These are phyloP conservation scores for Trichogramma evanescens DNA, from an alignment of 2,888 invertebrate genomes.

Conservation along the genomic window DNA sequence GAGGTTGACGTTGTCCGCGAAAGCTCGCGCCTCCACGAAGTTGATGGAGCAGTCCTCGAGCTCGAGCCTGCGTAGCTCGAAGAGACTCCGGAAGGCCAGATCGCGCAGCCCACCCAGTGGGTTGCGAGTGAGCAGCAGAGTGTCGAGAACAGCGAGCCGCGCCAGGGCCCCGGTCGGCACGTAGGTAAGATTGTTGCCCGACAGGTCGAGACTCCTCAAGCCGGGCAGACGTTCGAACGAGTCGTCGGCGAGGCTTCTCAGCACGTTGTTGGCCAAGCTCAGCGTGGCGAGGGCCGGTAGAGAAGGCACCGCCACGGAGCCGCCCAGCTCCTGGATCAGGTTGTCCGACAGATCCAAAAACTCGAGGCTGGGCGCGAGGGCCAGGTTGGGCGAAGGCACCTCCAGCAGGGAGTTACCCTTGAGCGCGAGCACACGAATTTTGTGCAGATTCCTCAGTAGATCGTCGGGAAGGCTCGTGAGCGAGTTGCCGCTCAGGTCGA, in stretches of 20 bases:
- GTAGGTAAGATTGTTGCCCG: constrained; percentile 73
- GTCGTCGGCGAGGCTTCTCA: constrained; percentile 63
- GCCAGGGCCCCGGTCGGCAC: constrained; percentile 71
- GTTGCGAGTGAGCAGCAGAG: constrained; percentile 72
- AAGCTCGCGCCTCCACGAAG: constrained; percentile 69
- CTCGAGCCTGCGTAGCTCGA: constrained; percentile 69
- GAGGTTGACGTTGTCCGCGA: constrained; percentile 77
- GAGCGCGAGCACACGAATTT: constrained; percentile 65
- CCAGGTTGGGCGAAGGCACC: constrained; percentile 64
- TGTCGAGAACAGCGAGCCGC: constrained; percentile 68
- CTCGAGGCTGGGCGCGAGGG: constrained; percentile 61
- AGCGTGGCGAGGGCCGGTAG: constrained; percentile 65
- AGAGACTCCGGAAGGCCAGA: constrained; percentile 76
- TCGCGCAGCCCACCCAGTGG: constrained; percentile 66
- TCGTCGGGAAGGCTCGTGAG: constrained; percentile 66
- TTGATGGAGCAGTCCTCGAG: constrained; percentile 52
- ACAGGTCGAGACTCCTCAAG: constrained; percentile 67
- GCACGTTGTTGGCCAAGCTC: constrained; percentile 68
- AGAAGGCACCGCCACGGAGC: constrained; percentile 67
- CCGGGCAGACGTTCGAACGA: constrained; percentile 70
- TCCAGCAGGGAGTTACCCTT: constrained; percentile 74
- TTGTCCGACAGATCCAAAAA: constrained; percentile 73
- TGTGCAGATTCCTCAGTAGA: constrained; percentile 62
- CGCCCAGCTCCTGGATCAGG: constrained; percentile 65
- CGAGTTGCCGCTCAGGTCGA: constrained; percentile 71